phyloP scores from a whole-genome alignment of 2,797 vertebrate species.

The Nothura maculosa region DNA sequence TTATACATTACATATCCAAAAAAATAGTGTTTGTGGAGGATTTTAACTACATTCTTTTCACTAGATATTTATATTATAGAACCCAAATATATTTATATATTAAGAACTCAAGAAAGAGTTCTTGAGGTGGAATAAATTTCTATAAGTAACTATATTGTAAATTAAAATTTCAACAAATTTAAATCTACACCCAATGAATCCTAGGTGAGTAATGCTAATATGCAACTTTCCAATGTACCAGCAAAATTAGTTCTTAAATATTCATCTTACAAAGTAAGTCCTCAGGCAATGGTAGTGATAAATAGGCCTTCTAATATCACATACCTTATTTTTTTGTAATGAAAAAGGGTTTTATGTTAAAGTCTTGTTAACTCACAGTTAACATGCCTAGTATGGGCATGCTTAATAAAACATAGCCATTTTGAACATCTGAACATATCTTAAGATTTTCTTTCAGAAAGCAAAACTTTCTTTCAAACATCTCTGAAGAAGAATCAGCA shows the following conservation, averaged over 20 bases:
- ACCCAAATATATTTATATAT: accelerated
- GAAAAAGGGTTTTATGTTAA: accelerated
- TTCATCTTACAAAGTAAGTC: not conserved
- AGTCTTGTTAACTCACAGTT: not conserved
- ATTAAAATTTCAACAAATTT: not conserved
- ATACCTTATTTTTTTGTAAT: not conserved
- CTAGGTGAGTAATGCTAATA: not conserved
- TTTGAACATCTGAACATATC: not conserved
- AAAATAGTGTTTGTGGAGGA: not conserved
- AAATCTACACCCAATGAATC: not conserved
- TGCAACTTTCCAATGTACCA: not conserved
- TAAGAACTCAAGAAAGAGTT: not conserved
- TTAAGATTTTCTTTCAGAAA: not conserved
- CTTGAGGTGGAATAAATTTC: not conserved
- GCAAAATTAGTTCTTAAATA: not conserved
- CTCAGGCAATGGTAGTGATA: not conserved
- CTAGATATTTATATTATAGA: too few relatives aligned
- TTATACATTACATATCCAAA: not conserved
- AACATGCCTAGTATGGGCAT: not conserved
- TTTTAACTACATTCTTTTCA: not conserved
- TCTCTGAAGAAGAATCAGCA: not conserved
- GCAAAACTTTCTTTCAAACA: not conserved
- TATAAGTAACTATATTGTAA: not conserved
- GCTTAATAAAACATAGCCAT: not conserved
- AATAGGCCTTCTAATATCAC: not conserved